A percentile compares a stretch with the other conserved stretches of the same genome.
Conservation (phyloP, 2,797 vertebrate genomes). For the Margarornis squamiger region DNA sequence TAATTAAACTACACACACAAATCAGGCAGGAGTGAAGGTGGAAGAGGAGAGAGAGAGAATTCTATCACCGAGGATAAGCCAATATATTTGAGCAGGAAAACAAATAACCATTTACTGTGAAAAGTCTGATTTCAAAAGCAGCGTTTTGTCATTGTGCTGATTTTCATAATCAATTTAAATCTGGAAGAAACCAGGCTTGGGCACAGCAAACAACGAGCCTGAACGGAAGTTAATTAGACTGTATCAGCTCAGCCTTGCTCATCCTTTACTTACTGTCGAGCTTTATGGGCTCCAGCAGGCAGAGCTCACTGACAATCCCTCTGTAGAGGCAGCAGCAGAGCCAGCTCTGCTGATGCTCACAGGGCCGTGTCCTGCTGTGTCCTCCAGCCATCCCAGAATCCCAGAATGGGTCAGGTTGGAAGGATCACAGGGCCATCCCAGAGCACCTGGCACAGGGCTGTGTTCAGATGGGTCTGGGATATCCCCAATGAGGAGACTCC, state of each 20-base stretch:
- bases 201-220: neutral
- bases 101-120: constrained; percentile 45
- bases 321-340: neutral
- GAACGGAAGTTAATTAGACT: neutral
- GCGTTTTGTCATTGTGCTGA: constrained; percentile 16
- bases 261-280: neutral
- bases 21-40: constrained; percentile 33
- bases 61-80: neutral
- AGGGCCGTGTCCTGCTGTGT: neutral
- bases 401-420: neutral
- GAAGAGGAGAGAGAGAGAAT: neutral
- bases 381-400: neutral
- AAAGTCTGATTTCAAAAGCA: constrained; percentile 27
- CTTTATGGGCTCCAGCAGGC: neutral
- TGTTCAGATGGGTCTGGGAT: neutral
- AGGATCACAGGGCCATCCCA: neutral
- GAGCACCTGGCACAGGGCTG: neutral
- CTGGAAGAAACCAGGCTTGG: neutral
- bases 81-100: constrained; percentile 16
- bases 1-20: constrained; percentile 60
- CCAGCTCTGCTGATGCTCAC: neutral
- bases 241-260: neutral
- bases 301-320: neutral
- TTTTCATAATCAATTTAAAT: constrained; percentile 51
- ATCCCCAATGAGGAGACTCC: neutral